Evolutionary conservation across 2,888 invertebrate genomes (phyloP).

Genomic region (Sinotaia quadrata): DNA sequence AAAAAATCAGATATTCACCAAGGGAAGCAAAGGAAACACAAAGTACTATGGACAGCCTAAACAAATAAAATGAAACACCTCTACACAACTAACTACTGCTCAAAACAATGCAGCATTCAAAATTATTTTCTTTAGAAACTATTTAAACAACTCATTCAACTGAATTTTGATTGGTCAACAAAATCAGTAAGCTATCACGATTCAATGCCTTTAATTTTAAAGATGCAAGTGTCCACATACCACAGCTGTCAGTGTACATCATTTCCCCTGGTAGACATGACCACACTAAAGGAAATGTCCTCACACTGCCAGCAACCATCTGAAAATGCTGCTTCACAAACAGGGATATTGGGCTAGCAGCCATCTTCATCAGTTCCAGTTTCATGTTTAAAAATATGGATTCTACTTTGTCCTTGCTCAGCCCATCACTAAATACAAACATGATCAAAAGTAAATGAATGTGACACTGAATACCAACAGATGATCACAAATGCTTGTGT

Average conservation of each 20-base stretch:
- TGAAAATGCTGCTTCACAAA: conserved; percentile 44
- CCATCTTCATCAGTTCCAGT: conserved; percentile 48
- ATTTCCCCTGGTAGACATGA: conserved; percentile 55
- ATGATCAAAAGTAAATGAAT: too few relatives aligned
- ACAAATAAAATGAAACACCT: too few relatives aligned
- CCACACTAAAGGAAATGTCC: conserved; percentile 42
- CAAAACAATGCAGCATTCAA: neutral
- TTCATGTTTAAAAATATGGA: conserved; percentile 46
- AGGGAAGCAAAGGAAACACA: too few relatives aligned
- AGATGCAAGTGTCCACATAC: conserved; percentile 49
- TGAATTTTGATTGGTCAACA: too few relatives aligned
- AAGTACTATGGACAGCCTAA: too few relatives aligned
- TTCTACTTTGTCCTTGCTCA: conserved; percentile 40
- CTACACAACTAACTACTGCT: neutral
- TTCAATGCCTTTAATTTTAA: too few relatives aligned
- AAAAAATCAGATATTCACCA: too few relatives aligned
- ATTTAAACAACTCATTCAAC: too few relatives aligned
- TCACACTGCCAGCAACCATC: conserved; percentile 47
- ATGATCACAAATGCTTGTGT: too few relatives aligned
- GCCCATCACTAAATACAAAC: conserved; percentile 42
- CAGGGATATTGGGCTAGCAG: conserved; percentile 39
- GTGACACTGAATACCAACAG: too few relatives aligned
- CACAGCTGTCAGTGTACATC: conserved; percentile 50
- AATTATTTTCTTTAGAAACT: neutral
- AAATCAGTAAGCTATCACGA: too few relatives aligned